Percentiles rank a stretch among this genome's conserved stretches.
Conservation (phyloP, 2,888 invertebrate genomes). For the Nasonia oneida region DNA sequence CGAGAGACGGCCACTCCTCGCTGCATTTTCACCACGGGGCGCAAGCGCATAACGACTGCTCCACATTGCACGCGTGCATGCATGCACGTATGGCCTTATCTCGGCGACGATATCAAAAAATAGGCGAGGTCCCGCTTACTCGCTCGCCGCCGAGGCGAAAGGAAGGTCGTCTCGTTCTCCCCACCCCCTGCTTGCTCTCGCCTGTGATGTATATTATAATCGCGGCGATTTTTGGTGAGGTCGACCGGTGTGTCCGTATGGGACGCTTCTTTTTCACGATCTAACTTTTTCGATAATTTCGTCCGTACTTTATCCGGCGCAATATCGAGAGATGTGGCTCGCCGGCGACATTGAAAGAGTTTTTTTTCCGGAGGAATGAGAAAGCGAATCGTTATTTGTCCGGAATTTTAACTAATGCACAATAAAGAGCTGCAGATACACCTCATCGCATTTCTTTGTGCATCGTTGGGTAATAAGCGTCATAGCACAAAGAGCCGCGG, state of each 20-base stretch:
- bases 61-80: slow-evolving; percentile 33
- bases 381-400: not conserved
- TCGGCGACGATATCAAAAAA: slow-evolving; percentile 54
- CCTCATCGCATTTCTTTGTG: not conserved
- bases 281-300: not conserved
- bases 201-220: not conserved
- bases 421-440: not conserved
- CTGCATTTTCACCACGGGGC: slow-evolving; percentile 10
- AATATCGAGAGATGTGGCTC: not conserved
- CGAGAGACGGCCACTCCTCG: not conserved
- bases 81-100: slow-evolving; percentile 40
- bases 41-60: slow-evolving; percentile 18
- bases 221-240: not conserved
- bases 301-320: not conserved
- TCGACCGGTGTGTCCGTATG: not conserved
- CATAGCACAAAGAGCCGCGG: not conserved
- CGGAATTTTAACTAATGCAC: not conserved
- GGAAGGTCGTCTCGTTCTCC: slow-evolving; percentile 56
- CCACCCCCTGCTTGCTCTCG: not conserved
- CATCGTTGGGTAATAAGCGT: not conserved
- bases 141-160: slow-evolving; percentile 47
- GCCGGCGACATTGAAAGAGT: too few species aligned
- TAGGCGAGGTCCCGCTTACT: slow-evolving; percentile 59
- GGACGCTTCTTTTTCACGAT: not conserved
- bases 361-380: not conserved